Percentiles rank a stretch among this genome's conserved stretches.
These are phyloP conservation scores for Pollenia labialis DNA, from an alignment of 2,888 invertebrate genomes.

Conservation along the genomic window DNA sequence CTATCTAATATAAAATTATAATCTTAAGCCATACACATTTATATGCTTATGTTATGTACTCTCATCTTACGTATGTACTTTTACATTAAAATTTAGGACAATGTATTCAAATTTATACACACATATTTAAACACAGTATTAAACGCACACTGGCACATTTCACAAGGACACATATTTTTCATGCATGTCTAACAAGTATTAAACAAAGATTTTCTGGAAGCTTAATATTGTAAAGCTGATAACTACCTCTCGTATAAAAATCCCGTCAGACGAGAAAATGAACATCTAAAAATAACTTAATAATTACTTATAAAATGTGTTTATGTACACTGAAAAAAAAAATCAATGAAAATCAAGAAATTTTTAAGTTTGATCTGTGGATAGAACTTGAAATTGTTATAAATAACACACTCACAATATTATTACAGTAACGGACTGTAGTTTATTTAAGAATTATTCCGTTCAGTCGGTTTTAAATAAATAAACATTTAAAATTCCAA, in stretches of 20 bases:
- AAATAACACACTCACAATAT: no score
- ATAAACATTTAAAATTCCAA: no score
- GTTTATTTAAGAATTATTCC: no score
- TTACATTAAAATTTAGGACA: constrained; percentile 18
- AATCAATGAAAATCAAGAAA: no score
- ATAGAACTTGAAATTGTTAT: no score
- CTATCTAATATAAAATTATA: constrained; percentile 3
- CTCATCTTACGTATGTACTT: constrained; percentile 1
- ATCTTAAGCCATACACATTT: background rate
- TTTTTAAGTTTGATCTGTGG: no score
- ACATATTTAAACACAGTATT: background rate
- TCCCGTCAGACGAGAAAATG: constrained; percentile 1
- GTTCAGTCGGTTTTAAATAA: no score
- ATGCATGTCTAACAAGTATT: constrained; percentile 61
- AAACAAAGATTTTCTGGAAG: constrained; percentile 48
- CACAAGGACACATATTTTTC: constrained; percentile 19
- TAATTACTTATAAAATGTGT: background rate
- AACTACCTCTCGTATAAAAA: constrained; percentile 29
- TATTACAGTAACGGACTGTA: no score
- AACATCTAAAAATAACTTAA: background rate
- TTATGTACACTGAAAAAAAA: background rate
- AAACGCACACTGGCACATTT: background rate
- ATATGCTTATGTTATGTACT: background rate
- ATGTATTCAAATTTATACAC: background rate
- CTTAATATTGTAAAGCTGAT: constrained; percentile 42